A percentile compares a stretch with the other conserved stretches of the same genome.
Evolutionary conservation across 2,888 invertebrate species (phyloP).

Genomic region (Litoditis marina): DNA sequence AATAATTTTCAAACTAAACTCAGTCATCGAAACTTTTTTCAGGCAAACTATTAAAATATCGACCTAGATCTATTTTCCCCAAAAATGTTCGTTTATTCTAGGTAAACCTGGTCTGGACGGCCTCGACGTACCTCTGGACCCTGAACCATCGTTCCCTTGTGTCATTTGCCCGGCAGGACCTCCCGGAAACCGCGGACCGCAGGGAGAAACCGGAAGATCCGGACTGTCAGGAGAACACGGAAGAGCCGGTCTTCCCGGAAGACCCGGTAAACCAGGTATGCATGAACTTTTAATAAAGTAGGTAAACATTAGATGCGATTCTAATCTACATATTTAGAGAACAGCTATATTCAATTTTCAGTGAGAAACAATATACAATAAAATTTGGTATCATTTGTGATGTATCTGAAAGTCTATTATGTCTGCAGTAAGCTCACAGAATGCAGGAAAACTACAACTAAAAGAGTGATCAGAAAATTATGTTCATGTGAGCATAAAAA

Average conservation of each 20-base stretch:
- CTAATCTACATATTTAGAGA: too few relatives aligned
- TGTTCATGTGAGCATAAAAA: too few relatives aligned
- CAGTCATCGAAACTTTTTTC: background rate
- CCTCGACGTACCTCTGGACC: slow-evolving; percentile 59
- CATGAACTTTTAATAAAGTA: background rate
- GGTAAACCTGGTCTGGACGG: slow-evolving; percentile 60
- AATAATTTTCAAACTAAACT: background rate
- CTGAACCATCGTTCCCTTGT: slow-evolving; percentile 61
- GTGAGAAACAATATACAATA: too few relatives aligned
- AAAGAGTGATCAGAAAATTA: too few relatives aligned
- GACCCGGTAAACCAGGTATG: slow-evolving; percentile 19
- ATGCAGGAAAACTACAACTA: too few relatives aligned
- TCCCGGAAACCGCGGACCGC: slow-evolving; percentile 56
- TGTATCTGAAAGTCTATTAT: too few relatives aligned
- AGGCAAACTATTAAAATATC: background rate
- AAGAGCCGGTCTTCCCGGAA: slow-evolving; percentile 39
- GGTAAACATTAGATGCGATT: background rate
- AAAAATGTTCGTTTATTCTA: background rate
- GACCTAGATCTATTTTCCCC: background rate
- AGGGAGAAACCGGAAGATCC: slow-evolving; percentile 57
- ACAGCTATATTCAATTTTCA: too few relatives aligned
- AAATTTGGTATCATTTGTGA: too few relatives aligned
- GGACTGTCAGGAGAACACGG: slow-evolving; percentile 57
- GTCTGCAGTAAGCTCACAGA: too few relatives aligned
- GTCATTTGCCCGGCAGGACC: slow-evolving; percentile 61